Evolutionary conservation across 2,113 vertebrate genomes (phyloP), one percentile per base, ranked within the genome.

Genomic region (Tyrannus savana): DNA sequence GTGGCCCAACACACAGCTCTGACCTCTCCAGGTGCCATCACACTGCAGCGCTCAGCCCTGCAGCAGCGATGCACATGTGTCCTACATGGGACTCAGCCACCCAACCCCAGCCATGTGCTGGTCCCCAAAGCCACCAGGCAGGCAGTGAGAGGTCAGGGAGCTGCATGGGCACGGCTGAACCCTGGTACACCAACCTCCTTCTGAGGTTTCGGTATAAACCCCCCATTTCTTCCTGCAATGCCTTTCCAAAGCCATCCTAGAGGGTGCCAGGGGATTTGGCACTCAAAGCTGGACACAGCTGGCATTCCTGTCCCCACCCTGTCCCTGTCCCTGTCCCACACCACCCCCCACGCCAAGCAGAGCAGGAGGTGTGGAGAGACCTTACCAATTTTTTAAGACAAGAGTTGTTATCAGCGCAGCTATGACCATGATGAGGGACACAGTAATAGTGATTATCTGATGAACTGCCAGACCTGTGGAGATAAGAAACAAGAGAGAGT

Each of bases 331-430:
- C 5, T 0, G 1, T 31, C 27, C 69, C 1, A 2, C 0, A 1
- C 50, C 14, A 19, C 35, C 93, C 89, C 96, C 14, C 22, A 27
- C 42, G 21, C 47, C 78, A 31, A 21, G 15, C 28, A 49, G 41
- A 79, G 33, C 31, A 55, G 31, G 2, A 44, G 42, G 16, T 44
- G 42, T 44, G 42, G 42, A 79, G 63, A 33, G 18, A 97, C 98
- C 99, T 99, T 99, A 99, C 99, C 99, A 99, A 97, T 99, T 99
- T 98, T 99, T 99, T 99, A 99, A 99, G 98, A 99, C 99, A 96
- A 99, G 99, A 94, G 99, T 99, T 98, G 99, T 99, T 97, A 99
- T 99, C 99, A 99, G 98, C 97, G 99, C 99, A 55, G 99, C 99
- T 78, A 99, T 99, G 96, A 99, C 99, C 99, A 99, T 99, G 97